Evolutionary conservation across 2,113 vertebrate species (phyloP), one percentile per base, ranked within the genome.

Genomic region (Varanus salvator): DNA sequence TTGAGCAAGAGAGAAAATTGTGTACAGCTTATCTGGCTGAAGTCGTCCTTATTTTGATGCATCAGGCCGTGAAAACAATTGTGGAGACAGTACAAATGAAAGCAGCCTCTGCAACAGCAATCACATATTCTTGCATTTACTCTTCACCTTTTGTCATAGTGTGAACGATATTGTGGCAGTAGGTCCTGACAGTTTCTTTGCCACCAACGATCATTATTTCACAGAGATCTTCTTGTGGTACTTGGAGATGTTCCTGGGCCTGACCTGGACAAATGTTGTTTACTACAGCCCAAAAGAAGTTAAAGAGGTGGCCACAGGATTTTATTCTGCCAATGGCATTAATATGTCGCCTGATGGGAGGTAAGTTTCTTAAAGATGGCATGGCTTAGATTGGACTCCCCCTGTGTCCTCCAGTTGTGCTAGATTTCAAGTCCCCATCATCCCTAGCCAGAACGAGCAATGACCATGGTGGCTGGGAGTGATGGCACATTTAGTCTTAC

Each of bases 181-280:
- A 4, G 98, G 98, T 87, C 95, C 96, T 31, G 98, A 99, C 4
- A 97, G 97, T 89, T 99, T 99, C 95, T 99, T 99, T 91, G 98
- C 98, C 90, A 99, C 98, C 85, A 99, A 99, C 75, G 98, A 99
- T 89, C 97, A 96, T 93, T 99, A 98, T 96, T 99, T 98, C 91
- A 85, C 31, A 0, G 90, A 95, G 50, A 29, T 74, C 7, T 6
- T 92, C 89, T 64, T 98, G 48, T 68, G 87, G 86, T 0, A 74
- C 0, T 7, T 98, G 86, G 98, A 98, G 93, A 0, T 87, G 4
- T 6, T 98, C 12, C 57, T 99, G 21, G 93, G 94, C 80, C 95
- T 97, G 90, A 89, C 69, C 8, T 99, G 98, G 98, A 93, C 95
- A 85, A 97, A 97, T 0, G 98, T 99, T 75, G 95, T 98, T 82